These are phyloP conservation scores for Epizoanthus rinbou DNA, from an alignment of 92 coral and sea anemone genomes.

Conservation along the genomic window DNA sequence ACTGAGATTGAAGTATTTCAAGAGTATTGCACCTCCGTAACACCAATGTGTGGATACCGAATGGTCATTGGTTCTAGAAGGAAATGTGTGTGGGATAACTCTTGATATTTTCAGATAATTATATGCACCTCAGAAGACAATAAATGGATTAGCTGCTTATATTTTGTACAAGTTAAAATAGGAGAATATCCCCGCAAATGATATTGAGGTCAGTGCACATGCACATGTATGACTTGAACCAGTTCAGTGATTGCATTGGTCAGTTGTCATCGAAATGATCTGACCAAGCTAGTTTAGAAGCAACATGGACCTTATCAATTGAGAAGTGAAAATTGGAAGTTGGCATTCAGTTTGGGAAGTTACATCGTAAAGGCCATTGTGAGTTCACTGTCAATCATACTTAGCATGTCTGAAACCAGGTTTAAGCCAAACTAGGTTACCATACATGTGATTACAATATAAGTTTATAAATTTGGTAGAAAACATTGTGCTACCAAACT, in stretches of 20 bases:
- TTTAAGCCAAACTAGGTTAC: too few relatives aligned
- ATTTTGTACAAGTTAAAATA: constrained; percentile 7
- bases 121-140: not conserved
- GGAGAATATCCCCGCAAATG: not conserved
- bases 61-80: not conserved
- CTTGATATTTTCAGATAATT: not conserved
- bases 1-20: not conserved
- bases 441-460: too few relatives aligned
- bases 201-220: not conserved
- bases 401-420: too few relatives aligned
- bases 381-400: too few relatives aligned
- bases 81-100: not conserved
- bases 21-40: not conserved
- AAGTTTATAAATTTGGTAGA: too few relatives aligned
- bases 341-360: too few relatives aligned
- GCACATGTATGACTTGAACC: not conserved
- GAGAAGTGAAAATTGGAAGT: too few relatives aligned
- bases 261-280: too few relatives aligned
- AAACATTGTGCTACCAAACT: too few relatives aligned
- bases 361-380: too few relatives aligned
- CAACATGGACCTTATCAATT: too few relatives aligned
- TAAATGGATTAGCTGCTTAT: not conserved
- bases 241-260: not conserved
- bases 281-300: too few relatives aligned
- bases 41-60: not conserved